Percentiles rank a stretch among this genome's conserved stretches.
phyloP scores from a whole-genome alignment of 2,113 vertebrate species.

The Daphoenositta chrysoptera region DNA sequence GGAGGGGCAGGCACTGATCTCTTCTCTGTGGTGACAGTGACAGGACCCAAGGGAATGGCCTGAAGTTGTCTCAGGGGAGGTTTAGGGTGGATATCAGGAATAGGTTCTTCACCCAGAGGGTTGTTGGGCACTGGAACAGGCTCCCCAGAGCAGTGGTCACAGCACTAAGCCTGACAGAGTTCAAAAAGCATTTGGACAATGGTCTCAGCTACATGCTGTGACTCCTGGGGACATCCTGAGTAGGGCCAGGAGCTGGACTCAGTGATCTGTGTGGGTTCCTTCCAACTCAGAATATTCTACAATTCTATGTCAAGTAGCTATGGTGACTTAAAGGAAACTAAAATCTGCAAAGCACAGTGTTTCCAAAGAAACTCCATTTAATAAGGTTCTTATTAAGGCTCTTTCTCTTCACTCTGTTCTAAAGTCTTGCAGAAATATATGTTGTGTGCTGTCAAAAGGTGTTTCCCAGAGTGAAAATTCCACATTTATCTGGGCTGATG shows the following conservation, averaged over 20 bases:
- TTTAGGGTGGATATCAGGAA: neutral
- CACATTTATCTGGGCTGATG: fast-evolving
- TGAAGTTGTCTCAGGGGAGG: fast-evolving
- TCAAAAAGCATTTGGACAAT: neutral
- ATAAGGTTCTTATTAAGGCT: neutral
- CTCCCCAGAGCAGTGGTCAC: neutral
- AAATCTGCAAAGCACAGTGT: neutral
- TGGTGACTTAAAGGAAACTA: neutral
- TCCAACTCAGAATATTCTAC: neutral
- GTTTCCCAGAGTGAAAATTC: neutral
- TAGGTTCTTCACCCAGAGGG: neutral
- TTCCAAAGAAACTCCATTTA: neutral
- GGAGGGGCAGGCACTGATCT: neutral
- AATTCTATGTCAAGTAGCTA: neutral
- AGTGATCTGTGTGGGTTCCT: neutral
- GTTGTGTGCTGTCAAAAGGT: neutral
- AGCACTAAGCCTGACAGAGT: neutral
- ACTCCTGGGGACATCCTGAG: neutral
- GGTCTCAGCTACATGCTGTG: neutral
- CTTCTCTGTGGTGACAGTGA: neutral
- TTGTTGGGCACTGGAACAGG: neutral
- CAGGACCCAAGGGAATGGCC: neutral
- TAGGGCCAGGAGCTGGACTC: neutral
- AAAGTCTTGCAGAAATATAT: neutral
- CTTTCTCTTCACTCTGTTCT: neutral